phyloP scores from a whole-genome alignment of 2,888 invertebrate genomes.

The Marronus borbonicus region DNA sequence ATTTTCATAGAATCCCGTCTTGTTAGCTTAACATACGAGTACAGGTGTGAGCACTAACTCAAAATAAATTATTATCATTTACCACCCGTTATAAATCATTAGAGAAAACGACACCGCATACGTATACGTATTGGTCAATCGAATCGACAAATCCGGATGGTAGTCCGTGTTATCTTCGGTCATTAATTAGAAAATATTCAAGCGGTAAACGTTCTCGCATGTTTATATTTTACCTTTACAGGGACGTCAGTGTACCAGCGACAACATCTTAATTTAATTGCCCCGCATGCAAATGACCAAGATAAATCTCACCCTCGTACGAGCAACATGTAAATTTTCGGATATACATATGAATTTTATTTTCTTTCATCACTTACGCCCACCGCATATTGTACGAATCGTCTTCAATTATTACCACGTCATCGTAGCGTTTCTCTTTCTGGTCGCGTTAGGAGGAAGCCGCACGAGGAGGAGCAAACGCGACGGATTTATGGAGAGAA shows the following conservation, averaged over 20 bases:
- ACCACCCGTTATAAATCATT: constrained; percentile 36
- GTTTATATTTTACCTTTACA: constrained; percentile 44
- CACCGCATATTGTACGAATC: constrained; percentile 48
- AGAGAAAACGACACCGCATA: constrained; percentile 37
- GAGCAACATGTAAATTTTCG: constrained; percentile 58
- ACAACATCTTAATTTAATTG: constrained; percentile 55
- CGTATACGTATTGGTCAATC: constrained; percentile 43
- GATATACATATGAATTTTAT: constrained; percentile 56
- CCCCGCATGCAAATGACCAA: constrained; percentile 54
- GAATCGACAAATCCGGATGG: constrained; percentile 46
- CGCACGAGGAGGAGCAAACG: constrained; percentile 17
- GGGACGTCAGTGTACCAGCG: constrained; percentile 43
- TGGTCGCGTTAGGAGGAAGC: not conserved
- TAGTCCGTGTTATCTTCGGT: constrained; percentile 40
- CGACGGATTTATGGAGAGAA: constrained; percentile 30
- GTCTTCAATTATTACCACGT: constrained; percentile 33
- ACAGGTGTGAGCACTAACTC: constrained; percentile 41
- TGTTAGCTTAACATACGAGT: not conserved
- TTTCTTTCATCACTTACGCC: constrained; percentile 58
- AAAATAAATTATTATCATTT: constrained; percentile 40
- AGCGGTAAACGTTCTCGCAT: constrained; percentile 41
- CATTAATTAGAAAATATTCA: constrained; percentile 45
- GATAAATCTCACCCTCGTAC: constrained; percentile 58
- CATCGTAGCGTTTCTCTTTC: constrained; percentile 17
- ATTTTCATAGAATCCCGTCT: constrained; percentile 8